These are phyloP conservation scores for Sarcoramphus papa DNA, from an alignment of 2,797 vertebrate species.

Conservation along the genomic window DNA sequence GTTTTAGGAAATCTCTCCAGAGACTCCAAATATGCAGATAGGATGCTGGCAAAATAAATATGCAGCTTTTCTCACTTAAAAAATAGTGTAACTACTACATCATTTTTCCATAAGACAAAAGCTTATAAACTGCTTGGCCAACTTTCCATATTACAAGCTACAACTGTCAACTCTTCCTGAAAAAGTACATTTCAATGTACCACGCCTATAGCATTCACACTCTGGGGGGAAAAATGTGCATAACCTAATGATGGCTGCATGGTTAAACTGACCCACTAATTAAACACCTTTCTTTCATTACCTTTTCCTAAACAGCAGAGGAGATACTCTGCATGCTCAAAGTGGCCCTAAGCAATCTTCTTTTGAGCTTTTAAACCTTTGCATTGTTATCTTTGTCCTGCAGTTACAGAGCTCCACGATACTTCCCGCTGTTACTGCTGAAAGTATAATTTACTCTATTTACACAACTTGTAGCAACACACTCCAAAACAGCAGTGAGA, in stretches of 20 bases:
- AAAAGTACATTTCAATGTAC: background rate
- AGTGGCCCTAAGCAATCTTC: background rate
- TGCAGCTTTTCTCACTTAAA: background rate
- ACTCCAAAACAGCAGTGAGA: constrained; percentile 15
- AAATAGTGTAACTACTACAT: background rate
- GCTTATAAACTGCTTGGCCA: background rate
- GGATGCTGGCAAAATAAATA: background rate
- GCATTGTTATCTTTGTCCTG: background rate
- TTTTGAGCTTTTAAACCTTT: background rate
- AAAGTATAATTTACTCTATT: constrained; percentile 45
- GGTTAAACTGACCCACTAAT: constrained; percentile 18
- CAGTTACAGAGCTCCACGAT: background rate
- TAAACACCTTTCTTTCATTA: background rate
- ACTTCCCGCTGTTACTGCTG: background rate
- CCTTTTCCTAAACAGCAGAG: background rate
- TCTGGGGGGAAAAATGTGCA: rapidly evolving
- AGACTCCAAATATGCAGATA: background rate
- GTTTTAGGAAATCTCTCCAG: background rate
- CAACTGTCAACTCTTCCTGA: background rate
- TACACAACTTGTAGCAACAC: constrained; percentile 18
- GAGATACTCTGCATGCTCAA: background rate
- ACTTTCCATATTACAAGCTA: background rate
- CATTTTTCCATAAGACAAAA: background rate
- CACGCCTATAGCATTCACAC: background rate
- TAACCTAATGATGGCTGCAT: background rate